These are phyloP conservation scores for Aphidius colemani DNA, from an alignment of 2,888 invertebrate species.

Conservation along the genomic window DNA sequence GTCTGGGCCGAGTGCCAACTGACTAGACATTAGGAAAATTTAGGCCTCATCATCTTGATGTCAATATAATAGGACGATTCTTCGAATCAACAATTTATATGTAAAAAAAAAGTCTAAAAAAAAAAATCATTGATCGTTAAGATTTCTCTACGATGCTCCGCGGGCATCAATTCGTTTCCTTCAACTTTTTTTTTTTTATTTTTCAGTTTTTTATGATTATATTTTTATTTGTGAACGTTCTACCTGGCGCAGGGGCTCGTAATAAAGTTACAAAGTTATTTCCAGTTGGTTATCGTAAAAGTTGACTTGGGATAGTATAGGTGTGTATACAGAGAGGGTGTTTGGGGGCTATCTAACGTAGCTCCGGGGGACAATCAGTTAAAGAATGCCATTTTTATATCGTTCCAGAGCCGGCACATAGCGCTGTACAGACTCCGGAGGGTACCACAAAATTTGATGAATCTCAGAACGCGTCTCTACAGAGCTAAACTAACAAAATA, in stretches of 20 bases:
- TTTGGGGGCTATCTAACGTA: constrained; percentile 40
- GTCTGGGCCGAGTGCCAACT: constrained; percentile 38
- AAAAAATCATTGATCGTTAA: constrained; percentile 31
- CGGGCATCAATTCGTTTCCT: constrained; percentile 17
- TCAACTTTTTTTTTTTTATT: constrained; percentile 16
- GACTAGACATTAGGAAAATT: constrained; percentile 43
- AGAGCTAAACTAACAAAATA: constrained; percentile 7
- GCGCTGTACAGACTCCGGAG: constrained; percentile 36
- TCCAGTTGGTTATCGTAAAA: constrained; percentile 54
- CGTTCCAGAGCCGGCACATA: constrained; percentile 38
- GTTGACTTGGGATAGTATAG: constrained; percentile 35
- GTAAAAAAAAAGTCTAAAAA: neutral
- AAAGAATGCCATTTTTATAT: constrained; percentile 52
- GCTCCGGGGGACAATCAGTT: constrained; percentile 52
- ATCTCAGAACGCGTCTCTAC: constrained; percentile 35
- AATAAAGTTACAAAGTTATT: constrained; percentile 54
- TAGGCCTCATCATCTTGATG: constrained; percentile 41
- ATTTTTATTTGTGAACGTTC: constrained; percentile 40
- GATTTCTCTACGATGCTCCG: constrained; percentile 25
- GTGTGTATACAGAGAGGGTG: constrained; percentile 25
- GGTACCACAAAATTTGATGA: constrained; percentile 47
- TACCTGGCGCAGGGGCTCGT: constrained; percentile 38
- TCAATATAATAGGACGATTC: constrained; percentile 49
- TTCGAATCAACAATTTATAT: constrained; percentile 31
- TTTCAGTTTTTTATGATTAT: constrained; percentile 8